Conservation (phyloP, 2,113 vertebrate species). For the Hippocampus guttulatus region DNA sequence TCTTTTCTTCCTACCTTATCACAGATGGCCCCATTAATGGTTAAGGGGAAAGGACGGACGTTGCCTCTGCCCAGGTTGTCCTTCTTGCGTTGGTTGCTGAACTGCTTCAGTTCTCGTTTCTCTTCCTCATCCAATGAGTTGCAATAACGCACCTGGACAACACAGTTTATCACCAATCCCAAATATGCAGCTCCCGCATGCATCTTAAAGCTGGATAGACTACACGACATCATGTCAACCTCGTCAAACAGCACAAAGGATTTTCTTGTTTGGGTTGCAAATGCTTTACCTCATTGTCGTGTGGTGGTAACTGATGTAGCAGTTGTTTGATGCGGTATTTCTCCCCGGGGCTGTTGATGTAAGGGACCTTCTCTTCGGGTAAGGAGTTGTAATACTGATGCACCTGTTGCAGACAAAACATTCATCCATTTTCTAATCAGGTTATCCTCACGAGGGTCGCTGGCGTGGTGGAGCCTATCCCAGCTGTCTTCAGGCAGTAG, state of each 20-base stretch:
- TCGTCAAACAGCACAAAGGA: neutral
- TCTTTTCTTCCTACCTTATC: constrained; percentile 78
- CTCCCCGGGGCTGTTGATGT: constrained; percentile 95
- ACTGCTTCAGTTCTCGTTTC: constrained; percentile 92
- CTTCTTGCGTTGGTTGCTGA: constrained; percentile 94
- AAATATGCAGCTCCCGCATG: neutral
- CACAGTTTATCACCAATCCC: neutral
- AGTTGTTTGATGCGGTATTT: constrained; percentile 95
- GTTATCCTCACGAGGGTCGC: too few relatives aligned
- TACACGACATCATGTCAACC: neutral
- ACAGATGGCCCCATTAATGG: constrained; percentile 87
- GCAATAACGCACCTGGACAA: constrained; percentile 87
- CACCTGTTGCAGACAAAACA: constrained; percentile 72
- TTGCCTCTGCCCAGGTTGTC: constrained; percentile 93
- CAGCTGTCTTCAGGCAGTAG: too few relatives aligned
- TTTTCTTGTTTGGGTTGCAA: neutral
- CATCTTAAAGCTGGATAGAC: too few relatives aligned
- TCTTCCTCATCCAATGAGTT: constrained; percentile 93
- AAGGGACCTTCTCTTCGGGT: constrained; percentile 96
- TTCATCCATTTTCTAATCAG: too few relatives aligned
- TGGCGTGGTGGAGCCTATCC: too few relatives aligned
- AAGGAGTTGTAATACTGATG: constrained; percentile 97
- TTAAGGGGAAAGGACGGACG: constrained; percentile 89
- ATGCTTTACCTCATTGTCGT: constrained; percentile 91
- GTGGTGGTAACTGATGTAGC: constrained; percentile 91